Percentiles rank a stretch among this genome's conserved stretches.
Conservation (phyloP, 2,797 vertebrate species). For the Rhynchonycteris naso region DNA sequence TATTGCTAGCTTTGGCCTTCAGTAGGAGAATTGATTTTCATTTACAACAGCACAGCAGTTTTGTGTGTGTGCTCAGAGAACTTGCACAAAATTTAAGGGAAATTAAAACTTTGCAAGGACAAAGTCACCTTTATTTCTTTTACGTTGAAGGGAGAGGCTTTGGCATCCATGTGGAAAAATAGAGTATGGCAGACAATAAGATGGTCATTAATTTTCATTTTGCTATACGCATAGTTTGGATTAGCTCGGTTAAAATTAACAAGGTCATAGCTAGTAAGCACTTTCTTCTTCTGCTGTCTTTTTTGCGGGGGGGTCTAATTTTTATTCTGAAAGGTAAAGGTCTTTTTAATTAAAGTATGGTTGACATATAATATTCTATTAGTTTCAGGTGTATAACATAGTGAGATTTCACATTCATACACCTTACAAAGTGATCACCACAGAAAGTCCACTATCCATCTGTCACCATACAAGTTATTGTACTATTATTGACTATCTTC, state of each 20-base stretch:
- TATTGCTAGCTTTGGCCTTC: not conserved
- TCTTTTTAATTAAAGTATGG: no score
- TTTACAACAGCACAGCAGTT: not conserved
- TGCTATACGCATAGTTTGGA: not conserved
- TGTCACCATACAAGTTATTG: no score
- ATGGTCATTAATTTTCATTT: constrained; percentile 57
- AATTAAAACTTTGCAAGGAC: constrained; percentile 47
- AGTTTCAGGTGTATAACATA: no score
- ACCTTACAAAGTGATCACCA: no score
- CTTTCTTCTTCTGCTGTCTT: not conserved
- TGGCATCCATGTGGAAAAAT: constrained; percentile 27
- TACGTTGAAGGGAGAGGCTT: not conserved
- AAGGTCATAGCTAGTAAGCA: not conserved
- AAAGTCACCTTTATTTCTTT: constrained; percentile 30
- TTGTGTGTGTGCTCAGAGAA: not conserved
- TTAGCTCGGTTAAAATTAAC: constrained; percentile 50
- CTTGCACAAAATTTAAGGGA: not conserved
- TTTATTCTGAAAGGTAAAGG: no score
- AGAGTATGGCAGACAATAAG: not conserved
- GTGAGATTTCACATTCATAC: no score
- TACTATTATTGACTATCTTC: no score
- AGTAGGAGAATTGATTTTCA: not conserved
- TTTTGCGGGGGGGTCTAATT: no score
- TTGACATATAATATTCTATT: no score
- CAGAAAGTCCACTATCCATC: no score